phyloP scores from a whole-genome alignment of 2,113 vertebrate genomes.

The Podilymbus podiceps region DNA sequence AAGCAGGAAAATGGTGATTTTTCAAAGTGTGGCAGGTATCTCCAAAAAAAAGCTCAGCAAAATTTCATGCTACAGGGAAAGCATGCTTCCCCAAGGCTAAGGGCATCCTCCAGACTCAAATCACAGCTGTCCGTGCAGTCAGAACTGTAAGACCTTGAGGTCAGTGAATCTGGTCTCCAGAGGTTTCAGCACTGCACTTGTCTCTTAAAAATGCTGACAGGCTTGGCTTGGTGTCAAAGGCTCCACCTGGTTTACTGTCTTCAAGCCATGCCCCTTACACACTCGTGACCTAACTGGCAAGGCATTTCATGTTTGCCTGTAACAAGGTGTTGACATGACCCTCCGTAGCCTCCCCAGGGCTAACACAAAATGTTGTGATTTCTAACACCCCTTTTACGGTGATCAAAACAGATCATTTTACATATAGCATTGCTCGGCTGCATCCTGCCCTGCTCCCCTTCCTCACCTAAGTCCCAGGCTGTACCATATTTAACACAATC shows the following conservation, averaged over 20 bases:
- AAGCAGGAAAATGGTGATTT: background rate
- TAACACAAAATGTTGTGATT: background rate
- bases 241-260: background rate
- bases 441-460: background rate
- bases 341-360: background rate
- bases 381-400: background rate
- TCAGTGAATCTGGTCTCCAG: background rate
- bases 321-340: background rate
- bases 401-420: background rate
- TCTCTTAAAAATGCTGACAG: slow-evolving; percentile 3
- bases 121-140: background rate
- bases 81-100: background rate
- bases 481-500: background rate
- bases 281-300: background rate
- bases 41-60: background rate
- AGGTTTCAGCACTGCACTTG: background rate
- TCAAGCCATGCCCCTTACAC: background rate
- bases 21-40: background rate
- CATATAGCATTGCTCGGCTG: background rate
- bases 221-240: background rate
- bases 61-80: background rate
- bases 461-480: background rate
- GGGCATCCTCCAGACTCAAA: background rate
- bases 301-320: background rate
- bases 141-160: background rate